These are phyloP conservation scores for Theropithecus gelada DNA, from an alignment of 2,113 vertebrate genomes.

Conservation along the genomic window DNA sequence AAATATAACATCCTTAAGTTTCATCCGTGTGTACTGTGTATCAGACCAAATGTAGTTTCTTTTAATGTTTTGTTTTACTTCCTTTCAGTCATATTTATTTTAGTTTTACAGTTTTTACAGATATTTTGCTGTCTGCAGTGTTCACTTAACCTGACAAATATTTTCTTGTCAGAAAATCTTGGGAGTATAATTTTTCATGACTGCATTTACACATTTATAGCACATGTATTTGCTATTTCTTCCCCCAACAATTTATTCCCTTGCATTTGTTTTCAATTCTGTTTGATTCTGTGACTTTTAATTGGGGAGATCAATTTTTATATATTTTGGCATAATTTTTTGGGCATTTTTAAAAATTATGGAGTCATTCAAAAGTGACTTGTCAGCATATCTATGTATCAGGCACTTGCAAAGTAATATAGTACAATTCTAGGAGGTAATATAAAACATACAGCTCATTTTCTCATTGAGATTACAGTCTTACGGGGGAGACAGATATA, in stretches of 20 bases:
- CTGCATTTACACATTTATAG: rapidly evolving
- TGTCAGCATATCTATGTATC: background rate
- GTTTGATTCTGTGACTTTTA: background rate
- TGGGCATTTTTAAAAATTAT: background rate
- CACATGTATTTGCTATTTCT: background rate
- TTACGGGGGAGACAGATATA: background rate
- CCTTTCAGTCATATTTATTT: background rate
- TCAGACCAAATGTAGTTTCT: background rate
- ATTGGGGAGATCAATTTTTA: background rate
- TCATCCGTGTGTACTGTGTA: background rate
- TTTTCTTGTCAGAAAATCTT: background rate
- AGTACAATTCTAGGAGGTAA: background rate
- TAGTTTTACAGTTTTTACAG: background rate
- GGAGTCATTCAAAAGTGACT: background rate
- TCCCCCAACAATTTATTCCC: background rate
- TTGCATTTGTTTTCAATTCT: background rate
- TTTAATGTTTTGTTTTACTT: background rate
- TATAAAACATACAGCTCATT: background rate
- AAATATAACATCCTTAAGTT: background rate
- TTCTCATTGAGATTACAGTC: background rate
- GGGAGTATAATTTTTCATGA: background rate
- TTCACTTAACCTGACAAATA: background rate
- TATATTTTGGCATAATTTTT: background rate
- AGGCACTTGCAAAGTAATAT: background rate
- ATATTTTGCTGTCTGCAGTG: background rate